Evolutionary conservation across 2,888 invertebrate genomes (phyloP).

Genomic region (Tethea ocularis): DNA sequence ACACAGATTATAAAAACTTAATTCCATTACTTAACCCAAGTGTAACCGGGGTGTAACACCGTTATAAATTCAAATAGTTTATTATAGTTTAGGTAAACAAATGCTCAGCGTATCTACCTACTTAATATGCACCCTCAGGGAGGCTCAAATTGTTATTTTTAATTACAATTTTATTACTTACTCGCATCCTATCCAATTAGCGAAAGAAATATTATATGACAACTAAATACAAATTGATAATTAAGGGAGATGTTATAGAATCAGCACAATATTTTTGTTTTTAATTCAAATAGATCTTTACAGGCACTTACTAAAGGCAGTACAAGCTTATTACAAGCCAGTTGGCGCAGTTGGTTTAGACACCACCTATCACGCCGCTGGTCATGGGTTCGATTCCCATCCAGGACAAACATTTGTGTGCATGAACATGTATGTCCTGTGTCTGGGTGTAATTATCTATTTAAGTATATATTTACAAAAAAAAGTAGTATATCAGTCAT

Average conservation of each 20-base stretch:
- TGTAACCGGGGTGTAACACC: slow-evolving; percentile 42
- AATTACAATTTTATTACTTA: slow-evolving; percentile 82
- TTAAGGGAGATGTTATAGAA: slow-evolving; percentile 24
- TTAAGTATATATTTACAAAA: too few species aligned
- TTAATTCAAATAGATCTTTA: too few species aligned
- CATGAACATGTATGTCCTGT: too few species aligned
- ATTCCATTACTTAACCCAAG: slow-evolving; percentile 47
- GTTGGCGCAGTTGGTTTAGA: too few species aligned
- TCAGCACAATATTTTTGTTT: neutral
- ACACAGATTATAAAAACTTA: slow-evolving; percentile 18
- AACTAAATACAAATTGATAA: slow-evolving; percentile 53
- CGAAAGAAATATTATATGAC: slow-evolving; percentile 67
- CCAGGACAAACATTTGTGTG: too few species aligned
- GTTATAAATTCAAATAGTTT: slow-evolving; percentile 77
- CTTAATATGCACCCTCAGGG: slow-evolving; percentile 80
- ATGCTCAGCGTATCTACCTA: slow-evolving; percentile 65
- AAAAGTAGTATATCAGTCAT: too few species aligned
- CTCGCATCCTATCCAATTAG: slow-evolving; percentile 79
- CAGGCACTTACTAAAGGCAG: too few species aligned
- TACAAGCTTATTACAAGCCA: too few species aligned
- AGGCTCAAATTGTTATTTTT: slow-evolving; percentile 78
- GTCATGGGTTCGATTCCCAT: too few species aligned
- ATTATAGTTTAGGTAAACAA: slow-evolving; percentile 75
- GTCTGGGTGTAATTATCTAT: too few species aligned
- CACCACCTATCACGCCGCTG: too few species aligned